Percentiles rank a stretch among this genome's conserved stretches.
These are phyloP conservation scores for sheep (Ovis aries) DNA, from an alignment of 2,113 vertebrate species.

Conservation along the genomic window DNA sequence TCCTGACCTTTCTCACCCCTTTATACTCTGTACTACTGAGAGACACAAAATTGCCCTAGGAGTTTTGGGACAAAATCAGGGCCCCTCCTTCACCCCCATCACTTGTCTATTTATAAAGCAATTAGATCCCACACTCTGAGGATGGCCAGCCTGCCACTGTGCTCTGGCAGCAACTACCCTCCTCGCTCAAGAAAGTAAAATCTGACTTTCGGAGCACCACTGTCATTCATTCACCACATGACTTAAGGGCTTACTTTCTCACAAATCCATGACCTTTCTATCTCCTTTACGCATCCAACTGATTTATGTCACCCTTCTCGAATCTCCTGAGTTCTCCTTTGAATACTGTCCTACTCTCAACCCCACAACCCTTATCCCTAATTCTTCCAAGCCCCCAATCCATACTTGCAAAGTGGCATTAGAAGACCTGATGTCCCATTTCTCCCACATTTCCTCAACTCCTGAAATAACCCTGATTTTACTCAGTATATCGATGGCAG, in stretches of 20 bases:
- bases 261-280: not conserved
- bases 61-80: not conserved
- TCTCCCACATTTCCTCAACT: not conserved
- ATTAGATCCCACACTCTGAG: not conserved
- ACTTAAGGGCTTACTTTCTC: not conserved
- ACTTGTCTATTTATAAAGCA: not conserved
- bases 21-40: not conserved
- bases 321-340: not conserved
- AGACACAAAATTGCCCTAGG: not conserved
- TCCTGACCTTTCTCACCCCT: not conserved
- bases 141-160: accelerated
- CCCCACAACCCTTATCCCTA: not conserved
- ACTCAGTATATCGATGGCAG: not conserved
- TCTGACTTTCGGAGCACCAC: not conserved
- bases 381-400: not conserved
- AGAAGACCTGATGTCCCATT: not conserved
- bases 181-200: not conserved
- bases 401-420: not conserved
- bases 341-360: not conserved
- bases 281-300: not conserved
- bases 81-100: accelerated
- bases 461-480: not conserved
- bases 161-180: not conserved
- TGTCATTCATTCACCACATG: not conserved
- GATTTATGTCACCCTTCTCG: not conserved